phyloP scores from a whole-genome alignment of 2,113 vertebrate species.

The Tylochromis polylepis region DNA sequence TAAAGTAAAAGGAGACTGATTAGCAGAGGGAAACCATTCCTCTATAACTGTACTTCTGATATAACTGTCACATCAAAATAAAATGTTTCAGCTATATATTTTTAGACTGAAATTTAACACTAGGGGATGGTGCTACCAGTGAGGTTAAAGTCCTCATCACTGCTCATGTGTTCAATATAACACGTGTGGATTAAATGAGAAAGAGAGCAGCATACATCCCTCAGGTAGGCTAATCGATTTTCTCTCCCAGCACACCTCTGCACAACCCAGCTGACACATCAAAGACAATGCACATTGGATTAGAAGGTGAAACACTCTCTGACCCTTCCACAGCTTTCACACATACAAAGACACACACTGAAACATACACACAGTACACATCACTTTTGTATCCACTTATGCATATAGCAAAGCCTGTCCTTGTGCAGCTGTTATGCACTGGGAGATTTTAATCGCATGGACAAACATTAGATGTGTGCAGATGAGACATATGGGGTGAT shows the following conservation, averaged over 20 bases:
- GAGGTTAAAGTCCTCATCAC: background rate
- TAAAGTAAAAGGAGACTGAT: background rate
- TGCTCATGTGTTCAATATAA: background rate
- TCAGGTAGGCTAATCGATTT: conserved; percentile 38
- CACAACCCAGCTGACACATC: conserved; percentile 28
- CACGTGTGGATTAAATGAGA: background rate
- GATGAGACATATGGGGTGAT: conserved; percentile 19
- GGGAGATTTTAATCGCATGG: conserved; percentile 34
- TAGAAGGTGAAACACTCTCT: conserved; percentile 36
- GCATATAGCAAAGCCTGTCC: conserved; percentile 9
- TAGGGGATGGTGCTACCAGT: background rate
- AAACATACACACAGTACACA: background rate
- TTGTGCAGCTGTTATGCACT: conserved; percentile 21
- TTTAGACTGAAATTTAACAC: background rate
- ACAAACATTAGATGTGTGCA: background rate
- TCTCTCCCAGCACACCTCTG: background rate
- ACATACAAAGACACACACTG: background rate
- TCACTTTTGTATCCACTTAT: background rate
- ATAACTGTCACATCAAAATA: background rate
- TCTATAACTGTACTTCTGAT: background rate
- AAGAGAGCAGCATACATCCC: background rate
- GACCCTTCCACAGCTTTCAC: conserved; percentile 8
- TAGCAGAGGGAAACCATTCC: background rate
- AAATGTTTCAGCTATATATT: background rate
- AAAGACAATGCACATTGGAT: conserved; percentile 42